phyloP scores from a whole-genome alignment of 1,140 invertebrate species.

The Hestina assimilis region DNA sequence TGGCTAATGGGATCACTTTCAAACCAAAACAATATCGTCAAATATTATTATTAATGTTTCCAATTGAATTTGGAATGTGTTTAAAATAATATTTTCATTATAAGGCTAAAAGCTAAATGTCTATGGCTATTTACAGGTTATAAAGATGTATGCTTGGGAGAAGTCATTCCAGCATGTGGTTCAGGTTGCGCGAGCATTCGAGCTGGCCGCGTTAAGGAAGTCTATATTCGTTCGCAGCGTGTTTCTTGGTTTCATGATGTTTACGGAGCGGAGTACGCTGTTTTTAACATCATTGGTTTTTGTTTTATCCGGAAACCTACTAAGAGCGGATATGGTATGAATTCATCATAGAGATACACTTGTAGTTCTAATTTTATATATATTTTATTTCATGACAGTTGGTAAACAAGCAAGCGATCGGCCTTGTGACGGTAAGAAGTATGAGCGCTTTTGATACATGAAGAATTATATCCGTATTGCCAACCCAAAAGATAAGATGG shows the following conservation, averaged over 20 bases:
- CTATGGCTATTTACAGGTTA: constrained; percentile 77
- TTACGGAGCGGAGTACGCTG: constrained; percentile 82
- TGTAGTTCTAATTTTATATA: too few species aligned
- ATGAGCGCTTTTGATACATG: too few species aligned
- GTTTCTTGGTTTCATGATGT: constrained; percentile 80
- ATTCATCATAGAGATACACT: neutral
- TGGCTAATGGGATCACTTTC: too few species aligned
- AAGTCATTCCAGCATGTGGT: constrained; percentile 81
- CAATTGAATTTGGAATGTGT: too few species aligned
- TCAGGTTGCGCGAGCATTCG: constrained; percentile 75
- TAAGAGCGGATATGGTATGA: constrained; percentile 82
- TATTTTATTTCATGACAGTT: too few species aligned
- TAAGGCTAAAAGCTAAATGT: neutral
- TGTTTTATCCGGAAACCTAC: constrained; percentile 79
- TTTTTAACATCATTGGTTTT: constrained; percentile 82
- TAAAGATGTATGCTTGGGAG: constrained; percentile 89
- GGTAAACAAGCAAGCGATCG: too few species aligned
- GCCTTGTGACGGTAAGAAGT: too few species aligned
- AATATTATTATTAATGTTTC: too few species aligned
- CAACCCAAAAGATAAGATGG: too few species aligned
- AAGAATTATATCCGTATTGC: too few species aligned
- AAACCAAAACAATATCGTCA: too few species aligned
- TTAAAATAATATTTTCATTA: neutral
- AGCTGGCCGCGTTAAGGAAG: constrained; percentile 80
- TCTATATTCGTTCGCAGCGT: constrained; percentile 82